Base-by-base conservation (phyloP, 2,888 invertebrate genomes). In the Portevinia maculata region DNA sequence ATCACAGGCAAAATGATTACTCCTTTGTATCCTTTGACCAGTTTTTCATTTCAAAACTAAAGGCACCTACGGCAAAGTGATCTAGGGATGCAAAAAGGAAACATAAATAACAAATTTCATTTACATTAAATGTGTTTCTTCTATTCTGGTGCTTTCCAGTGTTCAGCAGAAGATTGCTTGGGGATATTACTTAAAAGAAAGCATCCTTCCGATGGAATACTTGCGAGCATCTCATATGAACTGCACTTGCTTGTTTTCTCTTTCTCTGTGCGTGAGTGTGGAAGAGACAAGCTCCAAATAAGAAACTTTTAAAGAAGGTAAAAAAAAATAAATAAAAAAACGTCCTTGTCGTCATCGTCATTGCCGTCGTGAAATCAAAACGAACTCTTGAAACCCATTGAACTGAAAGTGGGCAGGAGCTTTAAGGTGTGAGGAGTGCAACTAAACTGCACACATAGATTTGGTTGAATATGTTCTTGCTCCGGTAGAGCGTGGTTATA, bases 331-430 rank as follows among this genome's bases (percentile, higher is more conserved):
- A 59, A 50, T 30, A 50, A 41, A 53, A 69, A 11, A 69, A 69
- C 62, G 50, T 78, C 57, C 64, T 70, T 48, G 50, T 46, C 15
- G 28, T 24, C 41, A 9, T 39, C 15, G 41, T 46, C 11, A 13
- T 48, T 24, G 11, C 37, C 39, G 64, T 65, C 41, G n/a, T 69
- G 46, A 65, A 71, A 83, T 76, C 76, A 76, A 83, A 83, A 83
- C 76, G 76, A 76, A 76, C 65, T 65, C 81, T 65, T 53, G 37
- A 76, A 71, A 39, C 59, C 65, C 81, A 83, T 70, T 83, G 59
- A 83, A 76, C 65, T 70, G 71, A 39, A 50, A 65, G 4, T 9
- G 53, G 46, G 15, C 11, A 57, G 55, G 13, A 15, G 19, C 0
- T 15, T 11, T 17, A 50, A 37, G 21, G 44, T 62, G 17, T 39